Percentiles rank a stretch among this genome's conserved stretches.
These are phyloP conservation scores for Pseudochaenichthys georgianus DNA, from an alignment of 2,797 vertebrate species.

Conservation along the genomic window DNA sequence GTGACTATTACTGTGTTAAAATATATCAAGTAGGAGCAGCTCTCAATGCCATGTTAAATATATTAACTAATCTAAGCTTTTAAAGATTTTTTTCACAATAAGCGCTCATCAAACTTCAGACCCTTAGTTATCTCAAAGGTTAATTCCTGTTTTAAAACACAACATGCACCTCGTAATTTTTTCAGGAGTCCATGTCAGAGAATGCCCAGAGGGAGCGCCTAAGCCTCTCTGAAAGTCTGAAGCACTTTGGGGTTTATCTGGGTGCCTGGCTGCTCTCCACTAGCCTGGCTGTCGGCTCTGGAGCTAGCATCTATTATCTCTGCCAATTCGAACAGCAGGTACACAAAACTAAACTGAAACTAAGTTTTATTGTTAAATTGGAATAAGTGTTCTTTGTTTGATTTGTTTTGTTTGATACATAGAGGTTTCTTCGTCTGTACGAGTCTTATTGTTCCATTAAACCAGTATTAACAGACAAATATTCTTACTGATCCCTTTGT, in stretches of 20 bases:
- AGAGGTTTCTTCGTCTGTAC: not conserved
- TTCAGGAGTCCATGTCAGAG: constrained; percentile 91
- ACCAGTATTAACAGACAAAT: not conserved
- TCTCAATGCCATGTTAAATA: not conserved
- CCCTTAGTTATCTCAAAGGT: not conserved
- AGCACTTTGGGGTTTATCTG: constrained; percentile 76
- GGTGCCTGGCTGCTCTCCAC: constrained; percentile 88
- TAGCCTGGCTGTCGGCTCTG: constrained; percentile 83
- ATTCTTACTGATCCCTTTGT: not conserved
- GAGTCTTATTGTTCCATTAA: not conserved
- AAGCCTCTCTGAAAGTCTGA: constrained; percentile 76
- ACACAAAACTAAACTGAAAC: constrained; percentile 14
- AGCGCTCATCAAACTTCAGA: too few species aligned
- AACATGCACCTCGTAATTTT: not conserved
- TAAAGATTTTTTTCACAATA: not conserved
- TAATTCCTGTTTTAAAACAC: constrained; percentile 12
- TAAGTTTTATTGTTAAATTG: not conserved
- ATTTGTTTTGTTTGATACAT: too few species aligned
- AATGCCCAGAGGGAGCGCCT: constrained; percentile 69
- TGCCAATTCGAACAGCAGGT: constrained; percentile 71
- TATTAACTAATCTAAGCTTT: not conserved
- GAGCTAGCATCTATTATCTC: constrained; percentile 87
- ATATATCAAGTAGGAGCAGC: not conserved
- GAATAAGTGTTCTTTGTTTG: constrained; percentile 12
- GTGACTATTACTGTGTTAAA: constrained; percentile 67